phyloP scores from a whole-genome alignment of 2,797 vertebrate genomes.

The Nyctalus aviator region DNA sequence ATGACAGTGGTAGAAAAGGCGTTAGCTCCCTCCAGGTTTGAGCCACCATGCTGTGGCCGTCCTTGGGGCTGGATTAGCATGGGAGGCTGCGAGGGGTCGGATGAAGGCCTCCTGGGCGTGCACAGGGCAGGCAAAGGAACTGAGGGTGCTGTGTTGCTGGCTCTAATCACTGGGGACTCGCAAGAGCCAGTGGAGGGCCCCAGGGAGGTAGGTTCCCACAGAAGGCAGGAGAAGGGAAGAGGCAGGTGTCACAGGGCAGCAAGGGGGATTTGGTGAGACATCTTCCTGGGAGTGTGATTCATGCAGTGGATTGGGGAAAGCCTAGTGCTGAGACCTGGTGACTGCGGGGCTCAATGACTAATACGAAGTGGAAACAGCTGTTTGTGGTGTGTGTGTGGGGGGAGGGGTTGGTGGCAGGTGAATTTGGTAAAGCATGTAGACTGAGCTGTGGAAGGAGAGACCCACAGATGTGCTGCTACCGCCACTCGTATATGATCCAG shows the following conservation, averaged over 20 bases:
- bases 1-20: not conserved
- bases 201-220: not conserved
- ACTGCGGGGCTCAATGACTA: not conserved
- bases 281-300: not conserved
- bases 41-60: not conserved
- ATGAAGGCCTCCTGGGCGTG: conserved; percentile 59
- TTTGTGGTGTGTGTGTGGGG: too few relatives aligned
- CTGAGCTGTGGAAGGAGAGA: not conserved
- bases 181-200: not conserved
- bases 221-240: not conserved
- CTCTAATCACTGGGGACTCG: not conserved
- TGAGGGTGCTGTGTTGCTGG: not conserved
- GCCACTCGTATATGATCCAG: not conserved
- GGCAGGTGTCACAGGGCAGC: not conserved
- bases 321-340: not conserved
- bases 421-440: not conserved
- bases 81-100: not conserved
- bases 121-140: not conserved
- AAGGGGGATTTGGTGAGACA: not conserved
- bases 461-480: not conserved
- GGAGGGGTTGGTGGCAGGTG: not conserved
- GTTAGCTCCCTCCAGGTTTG: not conserved
- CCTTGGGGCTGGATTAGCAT: not conserved
- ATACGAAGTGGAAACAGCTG: not conserved
- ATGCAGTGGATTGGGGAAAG: not conserved